phyloP scores from a whole-genome alignment of 2,888 invertebrate genomes.

The Epinotia brunnichana region DNA sequence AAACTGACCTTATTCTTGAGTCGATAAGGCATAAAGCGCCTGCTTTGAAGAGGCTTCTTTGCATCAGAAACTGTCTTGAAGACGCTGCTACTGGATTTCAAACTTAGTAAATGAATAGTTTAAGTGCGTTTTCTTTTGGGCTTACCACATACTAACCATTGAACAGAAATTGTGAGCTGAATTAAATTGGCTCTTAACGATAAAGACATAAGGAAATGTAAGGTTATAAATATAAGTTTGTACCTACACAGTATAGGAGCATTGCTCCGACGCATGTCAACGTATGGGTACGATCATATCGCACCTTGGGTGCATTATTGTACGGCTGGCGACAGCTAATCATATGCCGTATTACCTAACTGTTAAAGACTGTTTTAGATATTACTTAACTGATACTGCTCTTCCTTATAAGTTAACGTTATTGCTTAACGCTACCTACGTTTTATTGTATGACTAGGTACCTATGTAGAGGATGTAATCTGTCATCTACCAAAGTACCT shows the following conservation, averaged over 20 bases:
- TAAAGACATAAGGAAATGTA: background rate
- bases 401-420: conserved; percentile 19
- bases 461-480: background rate
- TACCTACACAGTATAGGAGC: conserved; percentile 47
- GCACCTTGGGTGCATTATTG: conserved; percentile 65
- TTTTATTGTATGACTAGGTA: conserved; percentile 3
- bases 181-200: background rate
- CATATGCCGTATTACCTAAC: background rate
- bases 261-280: conserved; percentile 74
- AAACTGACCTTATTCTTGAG: conserved; percentile 9
- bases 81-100: background rate
- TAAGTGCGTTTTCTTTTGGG: conserved; percentile 1
- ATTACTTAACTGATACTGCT: background rate
- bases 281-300: conserved; percentile 66
- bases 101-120: background rate
- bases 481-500: background rate
- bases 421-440: conserved; percentile 12
- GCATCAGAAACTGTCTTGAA: conserved; percentile 16
- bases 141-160: background rate
- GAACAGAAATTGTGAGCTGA: background rate
- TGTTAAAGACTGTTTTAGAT: background rate
- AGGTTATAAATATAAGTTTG: background rate
- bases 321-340: conserved; percentile 44
- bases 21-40: background rate
- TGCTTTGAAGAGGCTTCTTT: conserved; percentile 9